Evolutionary conservation across 92 coral and sea anemone species (phyloP), one percentile per base, ranked within the genome.

Genomic region (Muricea muricata): DNA sequence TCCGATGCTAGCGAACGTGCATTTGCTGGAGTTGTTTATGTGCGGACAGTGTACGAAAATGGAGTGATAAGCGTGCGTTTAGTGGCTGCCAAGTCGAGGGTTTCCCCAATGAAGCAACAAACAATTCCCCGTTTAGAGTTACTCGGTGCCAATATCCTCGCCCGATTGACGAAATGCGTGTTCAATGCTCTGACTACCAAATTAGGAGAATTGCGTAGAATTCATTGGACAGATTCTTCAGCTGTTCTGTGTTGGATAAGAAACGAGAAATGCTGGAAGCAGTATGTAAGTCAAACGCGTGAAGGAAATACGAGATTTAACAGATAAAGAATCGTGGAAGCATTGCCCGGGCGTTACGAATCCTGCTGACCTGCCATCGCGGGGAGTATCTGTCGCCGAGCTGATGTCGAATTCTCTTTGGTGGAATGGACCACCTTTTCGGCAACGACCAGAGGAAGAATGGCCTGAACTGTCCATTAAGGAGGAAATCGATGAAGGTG

Each of bases 151-250:
- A 69, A 69, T 69, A 69, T 69, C 23, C 23, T 69, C 32, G 75
- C 75, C n/a, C 46, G 47, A 69, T 69, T 69, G 75, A 7, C 75
- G n/a, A 69, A n/a, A 32, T 69, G 5, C 20, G 75, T 69, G 48
- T 14, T 14, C 23, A 69, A 69, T 24, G 52, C 75, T 32, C 75
- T 69, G 18, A 48, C 48, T 14, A 69, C 0, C 35, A 69, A 69
- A 35, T 9, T 15, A 14, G 75, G 40, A 67, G 30, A 67, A 28
- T 26, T 67, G 42, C 45, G 75, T 32, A 67, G 48, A 6, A 3
- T 67, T 67, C 75, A 67, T 18, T 67, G 75, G 75, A 67, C 75
- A 67, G 75, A 67, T 67, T 67, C 75, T 28, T 30, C 75, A 39
- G 46, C 75, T 8, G 48, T 67, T 20, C 75, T 67, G 23, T 67